Base-by-base conservation (phyloP, 1,140 invertebrate genomes). In the Acromyrmex heyeri region DNA sequence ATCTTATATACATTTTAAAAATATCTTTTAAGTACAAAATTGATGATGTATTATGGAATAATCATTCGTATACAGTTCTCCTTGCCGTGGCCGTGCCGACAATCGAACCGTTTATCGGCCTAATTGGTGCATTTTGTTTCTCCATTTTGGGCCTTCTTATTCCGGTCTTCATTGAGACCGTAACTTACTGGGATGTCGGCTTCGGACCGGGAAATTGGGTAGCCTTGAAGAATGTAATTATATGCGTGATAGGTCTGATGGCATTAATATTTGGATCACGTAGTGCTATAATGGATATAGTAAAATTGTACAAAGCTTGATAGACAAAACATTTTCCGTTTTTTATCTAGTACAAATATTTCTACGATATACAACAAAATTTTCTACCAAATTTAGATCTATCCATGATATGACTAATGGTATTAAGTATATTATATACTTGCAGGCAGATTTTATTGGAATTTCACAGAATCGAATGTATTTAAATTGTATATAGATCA, bases 71-170 rank as follows among this genome's bases (percentile, higher is more conserved):
- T 44, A 94, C 96, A 96, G 98, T 98, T 92, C 93, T 97, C 44
- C 94, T 99, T 57, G 99, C 99, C 4, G 96, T 98, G 16, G 97
- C 97, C 8, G 97, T 99, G 44, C 98, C 99, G 0, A 97, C 97
- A 38, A 98, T 99, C 81, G 97, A 97, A 65, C 97, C 99, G 0
- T 98, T 99, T 92, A 98, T 99, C 91, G 97, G 98, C 18, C 96
- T 99, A 30, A 98, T 99, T 88, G 99, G 99, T 82, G 98, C 99
- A 10, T 97, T 99, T 91, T 98, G 98, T 91, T 99, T 99, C 93
- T 99, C 98, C 21, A 97, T 99, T 88, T 96, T 99, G 14, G 99
- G 99, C 27, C 96, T 99, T 3, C 97, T 99, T 24, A 97, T 99
- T 85, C 99, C 99, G 8, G 97, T 98, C 0, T 95, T 98, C 57